phyloP scores from a whole-genome alignment of 2,797 vertebrate species.

The Pterois miles region DNA sequence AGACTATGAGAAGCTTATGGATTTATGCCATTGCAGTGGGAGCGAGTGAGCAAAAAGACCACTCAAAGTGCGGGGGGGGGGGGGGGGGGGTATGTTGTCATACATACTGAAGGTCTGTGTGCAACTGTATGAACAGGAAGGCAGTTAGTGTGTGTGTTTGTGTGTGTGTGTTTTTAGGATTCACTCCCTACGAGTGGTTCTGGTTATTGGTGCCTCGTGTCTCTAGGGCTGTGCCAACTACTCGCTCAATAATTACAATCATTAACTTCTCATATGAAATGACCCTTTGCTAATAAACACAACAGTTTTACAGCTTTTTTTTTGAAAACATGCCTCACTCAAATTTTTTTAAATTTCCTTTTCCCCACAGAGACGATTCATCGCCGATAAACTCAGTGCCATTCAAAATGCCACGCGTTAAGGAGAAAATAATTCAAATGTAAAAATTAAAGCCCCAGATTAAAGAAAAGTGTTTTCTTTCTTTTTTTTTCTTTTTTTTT shows the following conservation, averaged over 20 bases:
- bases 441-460: constrained; percentile 80
- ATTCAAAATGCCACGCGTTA: constrained; percentile 64
- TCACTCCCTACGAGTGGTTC: constrained; percentile 50
- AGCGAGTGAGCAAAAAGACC: constrained; percentile 57
- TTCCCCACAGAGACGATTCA: constrained; percentile 31
- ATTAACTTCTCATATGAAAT: constrained; percentile 52
- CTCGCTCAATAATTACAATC: constrained; percentile 54
- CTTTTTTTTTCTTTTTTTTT: constrained; percentile 63
- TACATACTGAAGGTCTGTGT: constrained; percentile 66
- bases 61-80: constrained; percentile 63
- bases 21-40: constrained; percentile 50
- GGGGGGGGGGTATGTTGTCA: neutral
- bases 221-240: constrained; percentile 37
- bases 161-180: constrained; percentile 32
- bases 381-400: constrained; percentile 62
- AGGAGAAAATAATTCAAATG: constrained; percentile 52
- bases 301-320: constrained; percentile 51
- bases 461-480: constrained; percentile 60
- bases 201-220: constrained; percentile 53
- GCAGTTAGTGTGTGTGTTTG: constrained; percentile 51
- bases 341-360: constrained; percentile 21
- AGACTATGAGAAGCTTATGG: constrained; percentile 30
- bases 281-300: constrained; percentile 56
- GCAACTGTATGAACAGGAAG: constrained; percentile 71
- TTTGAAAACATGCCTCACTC: constrained; percentile 38